phyloP scores from a whole-genome alignment of 2,888 invertebrate species.

The Scaptomyza parva region DNA sequence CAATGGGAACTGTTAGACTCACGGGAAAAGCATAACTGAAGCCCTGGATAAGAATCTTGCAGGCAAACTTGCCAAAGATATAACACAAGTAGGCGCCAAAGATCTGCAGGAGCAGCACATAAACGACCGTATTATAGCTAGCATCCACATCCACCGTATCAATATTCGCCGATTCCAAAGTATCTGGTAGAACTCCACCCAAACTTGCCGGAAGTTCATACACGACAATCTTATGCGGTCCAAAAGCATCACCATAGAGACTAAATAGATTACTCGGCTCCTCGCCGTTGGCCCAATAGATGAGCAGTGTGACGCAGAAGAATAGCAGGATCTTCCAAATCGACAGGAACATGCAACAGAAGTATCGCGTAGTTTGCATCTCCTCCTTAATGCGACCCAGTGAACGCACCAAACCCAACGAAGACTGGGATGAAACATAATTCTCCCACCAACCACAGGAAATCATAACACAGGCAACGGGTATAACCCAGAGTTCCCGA shows the following conservation, averaged over 20 bases:
- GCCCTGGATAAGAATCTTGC: conserved; percentile 98
- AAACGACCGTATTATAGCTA: conserved; percentile 89
- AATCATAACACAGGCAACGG: conserved; percentile 92
- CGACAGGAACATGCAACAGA: conserved; percentile 95
- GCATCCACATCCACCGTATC: conserved; percentile 91
- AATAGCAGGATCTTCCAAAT: conserved; percentile 95
- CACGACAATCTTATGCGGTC: conserved; percentile 91
- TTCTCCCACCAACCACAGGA: conserved; percentile 99
- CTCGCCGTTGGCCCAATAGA: conserved; percentile 91
- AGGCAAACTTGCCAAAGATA: conserved; percentile 97
- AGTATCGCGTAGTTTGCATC: conserved; percentile 92
- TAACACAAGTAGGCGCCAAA: conserved; percentile 94
- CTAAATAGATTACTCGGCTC: conserved; percentile 91
- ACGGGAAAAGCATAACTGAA: conserved; percentile 99
- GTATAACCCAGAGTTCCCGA: conserved; percentile 93
- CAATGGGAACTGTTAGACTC: conserved; percentile 95
- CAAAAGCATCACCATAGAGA: conserved; percentile 90
- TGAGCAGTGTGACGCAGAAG: conserved; percentile 90
- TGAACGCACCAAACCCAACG: conserved; percentile 89
- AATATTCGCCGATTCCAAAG: conserved; percentile 90
- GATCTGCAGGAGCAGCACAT: conserved; percentile 92
- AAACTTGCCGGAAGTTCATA: conserved; percentile 86
- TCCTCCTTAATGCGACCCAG: conserved; percentile 92
- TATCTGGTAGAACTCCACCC: conserved; percentile 87
- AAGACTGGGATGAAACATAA: conserved; percentile 94